Conservation (phyloP, 2,888 invertebrate species). For the Parnassius orleans region DNA sequence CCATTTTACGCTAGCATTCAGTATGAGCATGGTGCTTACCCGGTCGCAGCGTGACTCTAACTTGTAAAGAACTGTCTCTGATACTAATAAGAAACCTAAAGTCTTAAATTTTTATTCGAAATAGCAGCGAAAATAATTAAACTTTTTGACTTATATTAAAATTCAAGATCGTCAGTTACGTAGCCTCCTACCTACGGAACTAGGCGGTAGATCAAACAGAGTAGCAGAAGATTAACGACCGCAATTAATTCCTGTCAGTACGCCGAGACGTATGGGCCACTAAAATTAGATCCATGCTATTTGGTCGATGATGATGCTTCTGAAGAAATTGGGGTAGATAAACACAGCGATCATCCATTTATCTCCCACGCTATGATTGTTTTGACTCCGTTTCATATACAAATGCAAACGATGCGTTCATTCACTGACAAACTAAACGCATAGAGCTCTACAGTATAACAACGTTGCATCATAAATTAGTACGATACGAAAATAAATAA, state of each 20-base stretch:
- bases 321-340: slow-evolving; percentile 10
- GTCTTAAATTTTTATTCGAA: too few relatives aligned
- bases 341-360: neutral
- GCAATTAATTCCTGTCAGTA: slow-evolving; percentile 22
- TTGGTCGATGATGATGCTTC: slow-evolving; percentile 10
- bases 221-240: slow-evolving; percentile 11
- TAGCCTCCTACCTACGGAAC: neutral
- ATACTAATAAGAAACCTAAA: too few relatives aligned
- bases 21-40: too few relatives aligned
- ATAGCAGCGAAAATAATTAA: too few relatives aligned
- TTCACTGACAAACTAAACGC: neutral
- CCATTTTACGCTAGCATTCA: too few relatives aligned
- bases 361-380: slow-evolving; percentile 4
- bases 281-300: slow-evolving; percentile 15
- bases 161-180: neutral
- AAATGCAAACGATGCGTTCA: neutral
- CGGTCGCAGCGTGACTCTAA: too few relatives aligned
- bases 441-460: too few relatives aligned
- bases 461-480: too few relatives aligned
- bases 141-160: neutral
- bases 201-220: slow-evolving; percentile 12
- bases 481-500: too few relatives aligned
- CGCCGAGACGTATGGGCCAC: neutral
- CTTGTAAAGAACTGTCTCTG: too few relatives aligned
- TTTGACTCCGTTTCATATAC: neutral